phyloP scores from a whole-genome alignment of 2,888 invertebrate species.

The Arrhopalites spinosus region DNA sequence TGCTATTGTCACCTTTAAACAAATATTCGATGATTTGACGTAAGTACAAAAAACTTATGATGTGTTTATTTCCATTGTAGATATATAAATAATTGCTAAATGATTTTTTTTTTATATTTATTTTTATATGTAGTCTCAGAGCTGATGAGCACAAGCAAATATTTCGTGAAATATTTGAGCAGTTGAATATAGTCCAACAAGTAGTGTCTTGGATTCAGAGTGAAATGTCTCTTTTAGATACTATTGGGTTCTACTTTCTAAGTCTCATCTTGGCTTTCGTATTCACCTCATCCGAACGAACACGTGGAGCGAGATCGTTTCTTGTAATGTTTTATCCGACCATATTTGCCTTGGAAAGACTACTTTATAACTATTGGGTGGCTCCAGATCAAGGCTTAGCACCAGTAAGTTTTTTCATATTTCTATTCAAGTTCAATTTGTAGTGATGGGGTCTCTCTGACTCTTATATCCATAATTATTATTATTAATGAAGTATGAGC shows the following conservation, averaged over 20 bases:
- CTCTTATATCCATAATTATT: no score
- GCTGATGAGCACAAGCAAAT: conserved; percentile 65
- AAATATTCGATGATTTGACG: conserved; percentile 59
- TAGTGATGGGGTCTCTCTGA: no score
- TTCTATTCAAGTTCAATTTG: neutral
- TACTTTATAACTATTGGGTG: conserved; percentile 39
- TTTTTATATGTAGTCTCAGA: conserved; percentile 59
- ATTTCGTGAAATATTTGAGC: conserved; percentile 65
- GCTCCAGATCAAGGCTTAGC: conserved; percentile 25
- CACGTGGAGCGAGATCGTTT: conserved; percentile 65
- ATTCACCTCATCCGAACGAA: conserved; percentile 65
- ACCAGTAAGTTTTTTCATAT: conserved; percentile 40
- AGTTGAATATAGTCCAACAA: conserved; percentile 64
- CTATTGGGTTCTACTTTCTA: conserved; percentile 66
- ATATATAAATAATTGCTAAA: neutral
- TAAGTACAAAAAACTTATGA: conserved; percentile 35
- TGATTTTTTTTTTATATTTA: neutral
- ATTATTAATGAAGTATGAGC: no score
- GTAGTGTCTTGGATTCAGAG: conserved; percentile 64
- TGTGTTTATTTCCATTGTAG: neutral
- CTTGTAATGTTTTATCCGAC: conserved; percentile 64
- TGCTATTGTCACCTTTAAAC: conserved; percentile 58
- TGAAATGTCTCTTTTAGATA: conserved; percentile 69
- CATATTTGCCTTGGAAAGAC: conserved; percentile 64
- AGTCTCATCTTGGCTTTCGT: conserved; percentile 64